Percentiles rank a stretch among this genome's conserved stretches.
Conservation (phyloP, 2,888 invertebrate genomes). For the Platycheirus rosarum region DNA sequence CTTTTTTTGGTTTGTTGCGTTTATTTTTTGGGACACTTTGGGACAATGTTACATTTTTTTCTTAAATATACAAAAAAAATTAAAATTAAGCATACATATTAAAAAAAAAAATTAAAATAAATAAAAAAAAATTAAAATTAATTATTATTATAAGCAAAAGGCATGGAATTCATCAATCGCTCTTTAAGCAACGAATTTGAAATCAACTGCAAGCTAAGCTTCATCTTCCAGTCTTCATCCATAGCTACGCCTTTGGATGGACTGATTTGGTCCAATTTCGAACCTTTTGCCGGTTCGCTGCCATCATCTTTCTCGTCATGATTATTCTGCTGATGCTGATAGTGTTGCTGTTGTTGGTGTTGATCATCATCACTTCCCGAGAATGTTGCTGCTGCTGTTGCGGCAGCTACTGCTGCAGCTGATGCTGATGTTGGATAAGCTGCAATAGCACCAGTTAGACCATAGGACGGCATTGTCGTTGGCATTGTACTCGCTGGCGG, state of each 20-base stretch:
- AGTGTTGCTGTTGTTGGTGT: conserved; percentile 6
- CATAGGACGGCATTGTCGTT: conserved; percentile 79
- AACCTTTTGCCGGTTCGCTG: too few species aligned
- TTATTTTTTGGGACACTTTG: conserved; percentile 58
- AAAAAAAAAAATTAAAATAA: conserved; percentile 38
- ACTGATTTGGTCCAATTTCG: conserved; percentile 77
- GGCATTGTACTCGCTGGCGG: conserved; percentile 76
- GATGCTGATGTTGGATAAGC: conserved; percentile 79
- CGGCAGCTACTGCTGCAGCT: conserved; percentile 78
- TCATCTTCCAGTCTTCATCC: conserved; percentile 82
- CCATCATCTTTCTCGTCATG: conserved; percentile 21
- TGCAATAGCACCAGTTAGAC: conserved; percentile 80
- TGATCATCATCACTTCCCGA: conserved; percentile 61
- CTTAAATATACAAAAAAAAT: conserved; percentile 44
- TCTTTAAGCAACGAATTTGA: conserved; percentile 82
- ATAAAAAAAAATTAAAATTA: conserved; percentile 69
- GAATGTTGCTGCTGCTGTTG: conserved; percentile 67
- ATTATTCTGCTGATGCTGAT: background rate
- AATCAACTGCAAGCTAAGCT: conserved; percentile 82
- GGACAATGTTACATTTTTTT: conserved; percentile 34
- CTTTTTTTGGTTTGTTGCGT: conserved; percentile 61
- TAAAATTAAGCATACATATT: conserved; percentile 34
- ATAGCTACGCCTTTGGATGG: conserved; percentile 76
- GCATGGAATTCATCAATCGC: conserved; percentile 82
- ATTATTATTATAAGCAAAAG: conserved; percentile 82